Evolutionary conservation across 1,140 invertebrate species (phyloP).

Genomic region (Liolophura sinensis): DNA sequence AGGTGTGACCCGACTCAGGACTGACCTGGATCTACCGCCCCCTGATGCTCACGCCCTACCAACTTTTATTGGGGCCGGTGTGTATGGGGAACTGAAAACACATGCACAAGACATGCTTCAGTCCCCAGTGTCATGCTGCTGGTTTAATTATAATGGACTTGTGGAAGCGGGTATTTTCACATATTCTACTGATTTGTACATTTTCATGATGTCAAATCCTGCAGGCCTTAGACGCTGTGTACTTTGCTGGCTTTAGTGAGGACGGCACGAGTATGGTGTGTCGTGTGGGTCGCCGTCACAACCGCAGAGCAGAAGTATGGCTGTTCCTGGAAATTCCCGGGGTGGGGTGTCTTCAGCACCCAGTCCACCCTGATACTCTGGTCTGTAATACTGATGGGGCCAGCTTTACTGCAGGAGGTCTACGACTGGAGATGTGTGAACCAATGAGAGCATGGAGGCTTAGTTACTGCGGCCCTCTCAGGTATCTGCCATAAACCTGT

Average conservation of each 20-base stretch:
- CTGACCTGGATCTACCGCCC: too few relatives aligned
- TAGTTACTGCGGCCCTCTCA: conserved; percentile 66
- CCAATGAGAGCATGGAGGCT: conserved; percentile 63
- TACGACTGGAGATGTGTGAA: conserved; percentile 66
- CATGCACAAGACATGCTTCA: too few relatives aligned
- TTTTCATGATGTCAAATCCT: too few relatives aligned
- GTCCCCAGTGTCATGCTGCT: too few relatives aligned
- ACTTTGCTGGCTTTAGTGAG: conserved; percentile 32
- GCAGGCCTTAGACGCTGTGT: conserved; percentile 37
- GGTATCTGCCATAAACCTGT: too few relatives aligned
- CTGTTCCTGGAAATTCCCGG: conserved; percentile 34
- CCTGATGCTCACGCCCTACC: too few relatives aligned
- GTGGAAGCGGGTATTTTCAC: too few relatives aligned
- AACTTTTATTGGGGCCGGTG: too few relatives aligned
- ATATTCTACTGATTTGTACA: too few relatives aligned
- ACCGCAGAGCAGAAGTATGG: conserved; percentile 38
- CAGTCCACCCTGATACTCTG: conserved; percentile 59
- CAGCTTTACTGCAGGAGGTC: conserved; percentile 63
- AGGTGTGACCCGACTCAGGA: too few relatives aligned
- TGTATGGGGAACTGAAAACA: too few relatives aligned
- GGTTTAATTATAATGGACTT: too few relatives aligned
- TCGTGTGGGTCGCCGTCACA: conserved; percentile 26
- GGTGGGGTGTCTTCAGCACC: conserved; percentile 34
- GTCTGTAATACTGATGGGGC: conserved; percentile 42
- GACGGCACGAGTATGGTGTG: conserved; percentile 29